Base-by-base conservation (phyloP, 2,797 vertebrate genomes). In the Mallotus villosus region DNA sequence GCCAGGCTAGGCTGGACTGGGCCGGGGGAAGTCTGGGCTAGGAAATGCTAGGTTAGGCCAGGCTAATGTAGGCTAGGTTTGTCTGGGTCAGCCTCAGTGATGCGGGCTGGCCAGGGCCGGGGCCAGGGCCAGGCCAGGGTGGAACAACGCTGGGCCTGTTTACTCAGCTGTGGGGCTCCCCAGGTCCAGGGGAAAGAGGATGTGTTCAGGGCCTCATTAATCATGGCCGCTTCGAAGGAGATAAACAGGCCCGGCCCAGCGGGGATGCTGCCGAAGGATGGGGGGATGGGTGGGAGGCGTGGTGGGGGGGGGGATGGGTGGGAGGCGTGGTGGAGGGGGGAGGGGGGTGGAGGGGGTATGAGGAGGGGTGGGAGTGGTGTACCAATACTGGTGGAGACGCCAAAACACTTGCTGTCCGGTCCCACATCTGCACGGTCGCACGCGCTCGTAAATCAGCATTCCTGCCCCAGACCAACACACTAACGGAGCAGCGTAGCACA, bases 101-200 rank as follows among this genome's bases (percentile, higher is more conserved):
- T 81, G 72, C 80, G 70, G 79, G 79, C 86, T 87, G 88, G 86
- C 85, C 55, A 27, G 21, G 27, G 27, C 27, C 27, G 27, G 75
- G 74, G 86, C 85, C 55, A 27, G 88, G 81, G 85, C 70, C 67
- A 76, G 57, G 86, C 86, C 83, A 75, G 81, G 87, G 87, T 86
- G 84, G 86, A 90, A 86, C 88, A 83, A 89, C 74, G 83, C 27
- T n/a, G 76, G 11, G 82, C 71, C 71, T 97, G 89, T 98, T 98
- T 96, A 93, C 90, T 96, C 96, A 97, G 97, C 96, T 97, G 95
- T 82, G 84, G 80, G 73, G 79, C 89, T 91, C 89, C 78, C 83
- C 59, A 71, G 86, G 81, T 93, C 91, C 87, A 80, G 90, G 93
- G 86, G 82, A 46, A 85, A 91, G 90, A 94, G 95, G 92, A 93